Percentiles rank a stretch among this genome's conserved stretches.
These are phyloP conservation scores for Hydropsyche tenuis DNA, from an alignment of 1,140 invertebrate genomes.

Conservation along the genomic window DNA sequence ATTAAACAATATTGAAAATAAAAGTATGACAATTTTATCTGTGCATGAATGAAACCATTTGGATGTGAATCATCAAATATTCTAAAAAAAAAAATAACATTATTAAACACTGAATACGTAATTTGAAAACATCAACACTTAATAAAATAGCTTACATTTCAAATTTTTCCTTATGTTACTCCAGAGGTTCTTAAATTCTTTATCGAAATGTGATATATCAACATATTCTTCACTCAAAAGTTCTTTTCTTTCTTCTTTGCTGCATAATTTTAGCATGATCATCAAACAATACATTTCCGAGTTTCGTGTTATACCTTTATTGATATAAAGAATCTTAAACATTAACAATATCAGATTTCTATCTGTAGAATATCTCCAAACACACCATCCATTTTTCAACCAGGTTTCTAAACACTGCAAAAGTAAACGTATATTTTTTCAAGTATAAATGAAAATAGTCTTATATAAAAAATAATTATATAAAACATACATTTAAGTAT, in stretches of 20 bases:
- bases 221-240: constrained; percentile 36
- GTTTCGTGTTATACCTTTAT: not conserved
- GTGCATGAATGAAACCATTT: no score
- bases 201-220: constrained; percentile 25
- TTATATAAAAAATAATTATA: not conserved
- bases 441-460: not conserved
- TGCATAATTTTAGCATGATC: constrained; percentile 34
- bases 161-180: constrained; percentile 17
- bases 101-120: not conserved
- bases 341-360: constrained; percentile 30
- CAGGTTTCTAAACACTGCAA: constrained; percentile 46
- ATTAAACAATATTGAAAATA: no score
- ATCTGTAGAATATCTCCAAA: constrained; percentile 36
- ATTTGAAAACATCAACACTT: no score
- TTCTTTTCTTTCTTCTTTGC: constrained; percentile 30
- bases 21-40: no score
- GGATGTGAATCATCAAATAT: no score
- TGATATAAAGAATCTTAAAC: constrained; percentile 36
- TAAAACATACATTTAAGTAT: constrained; percentile 8
- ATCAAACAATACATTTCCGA: constrained; percentile 27
- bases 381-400: constrained; percentile 42
- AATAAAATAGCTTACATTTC: constrained; percentile 14
- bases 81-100: not conserved
- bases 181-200: constrained; percentile 38
- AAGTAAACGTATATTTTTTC: constrained; percentile 4